A percentile compares a stretch with the other conserved stretches of the same genome.
phyloP scores from a whole-genome alignment of 2,888 invertebrate genomes.

The Ditylenchus weischeri region DNA sequence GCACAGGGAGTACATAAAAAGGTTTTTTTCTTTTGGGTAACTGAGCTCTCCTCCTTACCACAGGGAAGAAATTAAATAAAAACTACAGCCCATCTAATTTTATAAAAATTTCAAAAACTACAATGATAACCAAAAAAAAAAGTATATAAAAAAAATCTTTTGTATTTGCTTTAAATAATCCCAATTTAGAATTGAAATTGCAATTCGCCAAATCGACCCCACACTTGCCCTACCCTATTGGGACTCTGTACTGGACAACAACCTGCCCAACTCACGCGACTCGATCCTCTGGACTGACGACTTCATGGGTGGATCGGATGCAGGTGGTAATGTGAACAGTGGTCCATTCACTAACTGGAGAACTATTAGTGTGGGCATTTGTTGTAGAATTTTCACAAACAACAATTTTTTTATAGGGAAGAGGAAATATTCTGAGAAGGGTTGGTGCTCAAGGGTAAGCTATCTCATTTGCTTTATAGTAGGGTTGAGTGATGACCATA shows the following conservation, averaged over 20 bases:
- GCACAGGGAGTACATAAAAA: constrained; percentile 54
- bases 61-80: no score
- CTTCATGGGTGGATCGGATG: constrained; percentile 42
- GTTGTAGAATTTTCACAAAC: background rate
- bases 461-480: no score
- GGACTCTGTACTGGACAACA: constrained; percentile 12
- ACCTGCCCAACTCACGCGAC: constrained; percentile 3
- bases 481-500: no score
- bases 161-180: background rate
- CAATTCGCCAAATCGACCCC: constrained; percentile 48
- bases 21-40: constrained; percentile 7
- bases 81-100: no score
- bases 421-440: constrained; percentile 35
- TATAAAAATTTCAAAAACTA: no score
- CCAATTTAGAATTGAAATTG: constrained; percentile 38
- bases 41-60: no score
- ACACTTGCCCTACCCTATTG: constrained; percentile 57
- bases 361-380: constrained; percentile 38
- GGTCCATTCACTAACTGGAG: constrained; percentile 59
- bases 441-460: constrained; percentile 38
- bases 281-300: constrained; percentile 13
- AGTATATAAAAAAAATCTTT: background rate
- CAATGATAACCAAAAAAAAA: no score
- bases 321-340: constrained; percentile 49
- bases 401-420: background rate